These are phyloP conservation scores for Bradypodion ventrale DNA, from an alignment of 2,797 vertebrate genomes.

Conservation along the genomic window DNA sequence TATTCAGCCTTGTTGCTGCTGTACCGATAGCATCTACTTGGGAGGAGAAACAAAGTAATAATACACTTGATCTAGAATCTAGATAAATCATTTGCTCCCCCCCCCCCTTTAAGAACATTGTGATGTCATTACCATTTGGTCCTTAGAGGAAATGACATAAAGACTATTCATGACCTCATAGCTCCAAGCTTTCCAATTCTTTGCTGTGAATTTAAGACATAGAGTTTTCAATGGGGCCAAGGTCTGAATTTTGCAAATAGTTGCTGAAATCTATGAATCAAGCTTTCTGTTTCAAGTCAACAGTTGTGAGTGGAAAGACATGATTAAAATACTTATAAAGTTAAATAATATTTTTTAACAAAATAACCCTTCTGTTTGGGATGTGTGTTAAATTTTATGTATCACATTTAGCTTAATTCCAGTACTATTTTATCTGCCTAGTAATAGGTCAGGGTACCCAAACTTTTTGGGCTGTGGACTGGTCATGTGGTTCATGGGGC, in stretches of 20 bases:
- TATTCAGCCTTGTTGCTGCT: neutral
- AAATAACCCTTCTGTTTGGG: neutral
- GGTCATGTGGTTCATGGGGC: too few relatives aligned
- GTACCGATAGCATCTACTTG: neutral
- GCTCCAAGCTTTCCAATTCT: neutral
- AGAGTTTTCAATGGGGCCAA: neutral
- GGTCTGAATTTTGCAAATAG: neutral
- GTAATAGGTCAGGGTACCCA: too few relatives aligned
- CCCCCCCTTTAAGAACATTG: neutral
- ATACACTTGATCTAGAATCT: too few relatives aligned
- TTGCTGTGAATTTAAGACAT: neutral
- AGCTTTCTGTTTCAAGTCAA: neutral
- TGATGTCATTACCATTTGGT: constrained; percentile 10
- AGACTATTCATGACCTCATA: neutral
- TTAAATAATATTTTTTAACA: neutral
- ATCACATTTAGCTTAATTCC: neutral
- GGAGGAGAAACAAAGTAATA: neutral
- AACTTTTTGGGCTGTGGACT: too few relatives aligned
- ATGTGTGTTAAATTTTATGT: neutral
- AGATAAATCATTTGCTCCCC: neutral
- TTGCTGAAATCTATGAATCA: neutral
- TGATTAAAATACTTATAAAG: neutral
- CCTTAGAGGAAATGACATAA: neutral
- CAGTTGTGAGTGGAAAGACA: constrained; percentile 3
- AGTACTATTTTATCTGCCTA: neutral